Conservation (phyloP, 2,113 vertebrate species). For the Pangasianodon gigas region DNA sequence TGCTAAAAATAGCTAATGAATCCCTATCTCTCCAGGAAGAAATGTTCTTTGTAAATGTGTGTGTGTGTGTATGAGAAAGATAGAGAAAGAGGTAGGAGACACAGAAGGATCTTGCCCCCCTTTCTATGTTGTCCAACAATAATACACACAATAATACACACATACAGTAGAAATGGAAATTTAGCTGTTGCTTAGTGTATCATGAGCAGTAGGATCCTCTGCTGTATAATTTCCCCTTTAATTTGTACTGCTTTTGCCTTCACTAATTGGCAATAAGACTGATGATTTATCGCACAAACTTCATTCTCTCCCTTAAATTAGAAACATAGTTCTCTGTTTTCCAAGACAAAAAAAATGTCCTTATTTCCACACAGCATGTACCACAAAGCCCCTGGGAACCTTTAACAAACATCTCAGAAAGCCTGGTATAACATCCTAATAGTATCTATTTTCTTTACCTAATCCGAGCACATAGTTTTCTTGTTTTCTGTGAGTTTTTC, state of each 20-base stretch:
- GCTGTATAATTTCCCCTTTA: not conserved
- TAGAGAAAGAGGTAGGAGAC: not conserved
- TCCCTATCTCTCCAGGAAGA: slow-evolving; percentile 31
- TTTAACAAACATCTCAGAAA: not conserved
- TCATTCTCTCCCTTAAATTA: not conserved
- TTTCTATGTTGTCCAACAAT: not conserved
- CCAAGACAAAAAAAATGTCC: slow-evolving; percentile 10
- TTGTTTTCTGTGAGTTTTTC: not conserved
- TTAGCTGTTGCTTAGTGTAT: not conserved
- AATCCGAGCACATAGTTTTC: not conserved
- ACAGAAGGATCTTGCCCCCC: not conserved
- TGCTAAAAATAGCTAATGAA: slow-evolving; percentile 47
- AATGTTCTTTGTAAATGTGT: not conserved
- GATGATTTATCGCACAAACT: not conserved
- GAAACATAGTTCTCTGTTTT: slow-evolving; percentile 14
- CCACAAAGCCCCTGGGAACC: not conserved
- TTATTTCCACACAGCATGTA: slow-evolving; percentile 31
- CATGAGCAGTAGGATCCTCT: not conserved
- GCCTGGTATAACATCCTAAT: not conserved
- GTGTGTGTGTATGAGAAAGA: not conserved
- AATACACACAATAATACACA: not conserved
- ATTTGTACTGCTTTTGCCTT: slow-evolving; percentile 8
- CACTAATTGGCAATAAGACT: slow-evolving; percentile 13
- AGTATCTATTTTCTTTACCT: not conserved
- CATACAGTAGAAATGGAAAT: not conserved